Percentiles rank a stretch among this genome's conserved stretches.
phyloP scores from a whole-genome alignment of 2,888 invertebrate genomes.

The Melanchra persicariae region DNA sequence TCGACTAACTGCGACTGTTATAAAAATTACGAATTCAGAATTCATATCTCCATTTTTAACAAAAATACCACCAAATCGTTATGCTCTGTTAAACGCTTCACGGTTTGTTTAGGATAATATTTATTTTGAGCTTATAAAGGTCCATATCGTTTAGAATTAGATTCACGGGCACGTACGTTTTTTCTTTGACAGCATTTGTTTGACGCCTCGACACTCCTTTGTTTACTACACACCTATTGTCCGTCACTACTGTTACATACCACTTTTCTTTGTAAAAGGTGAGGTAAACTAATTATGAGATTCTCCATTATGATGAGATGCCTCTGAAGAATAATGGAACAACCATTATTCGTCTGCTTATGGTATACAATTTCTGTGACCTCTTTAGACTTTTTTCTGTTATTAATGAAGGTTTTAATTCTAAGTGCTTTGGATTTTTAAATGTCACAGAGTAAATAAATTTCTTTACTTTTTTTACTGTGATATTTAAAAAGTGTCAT shows the following conservation, averaged over 20 bases:
- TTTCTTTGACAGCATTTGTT: conserved; percentile 36
- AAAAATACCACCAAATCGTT: not conserved
- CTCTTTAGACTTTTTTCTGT: conserved; percentile 13
- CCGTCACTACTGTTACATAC: conserved; percentile 21
- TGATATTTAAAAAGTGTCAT: too few relatives aligned
- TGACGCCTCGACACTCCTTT: conserved; percentile 32
- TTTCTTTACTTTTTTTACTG: not conserved
- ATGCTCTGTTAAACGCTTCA: conserved; percentile 3
- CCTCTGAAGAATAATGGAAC: conserved; percentile 27
- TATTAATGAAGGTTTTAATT: conserved; percentile 12
- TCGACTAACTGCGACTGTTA: not conserved
- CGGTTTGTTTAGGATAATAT: conserved; percentile 34
- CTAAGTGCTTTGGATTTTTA: conserved; percentile 2
- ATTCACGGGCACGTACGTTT: conserved; percentile 50
- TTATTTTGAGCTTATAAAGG: conserved; percentile 38
- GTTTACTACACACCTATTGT: conserved; percentile 44
- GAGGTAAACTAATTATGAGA: conserved; percentile 41
- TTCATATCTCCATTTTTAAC: not conserved
- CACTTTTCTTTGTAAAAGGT: conserved; percentile 44
- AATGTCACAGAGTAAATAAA: conserved; percentile 6
- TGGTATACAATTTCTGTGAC: conserved; percentile 28
- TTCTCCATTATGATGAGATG: conserved; percentile 30
- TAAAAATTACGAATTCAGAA: not conserved
- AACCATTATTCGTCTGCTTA: conserved; percentile 18
- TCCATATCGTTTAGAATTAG: conserved; percentile 18